These are phyloP conservation scores for Oikopleura dioica DNA, from an alignment of 23 tunicate species.

Conservation along the genomic window DNA sequence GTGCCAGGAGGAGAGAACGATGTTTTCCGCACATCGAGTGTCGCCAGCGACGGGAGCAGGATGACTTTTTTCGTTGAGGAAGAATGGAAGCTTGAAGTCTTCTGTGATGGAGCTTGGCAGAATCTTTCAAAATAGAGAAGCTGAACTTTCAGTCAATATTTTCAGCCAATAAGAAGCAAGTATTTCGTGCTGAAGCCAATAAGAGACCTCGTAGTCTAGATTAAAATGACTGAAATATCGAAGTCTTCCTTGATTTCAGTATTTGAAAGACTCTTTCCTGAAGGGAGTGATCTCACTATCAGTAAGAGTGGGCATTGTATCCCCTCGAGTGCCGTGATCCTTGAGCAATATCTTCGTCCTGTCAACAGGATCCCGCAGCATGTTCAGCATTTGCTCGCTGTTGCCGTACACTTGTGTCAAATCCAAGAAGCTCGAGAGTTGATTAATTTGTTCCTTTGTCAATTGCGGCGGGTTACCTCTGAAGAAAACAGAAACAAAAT, in stretches of 20 bases:
- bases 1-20: not conserved
- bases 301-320: not conserved
- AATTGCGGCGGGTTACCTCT: no score
- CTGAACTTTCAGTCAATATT: no score
- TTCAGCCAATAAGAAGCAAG: no score
- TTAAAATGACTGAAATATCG: no score
- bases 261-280: no score
- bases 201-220: no score
- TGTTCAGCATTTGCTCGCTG: not conserved
- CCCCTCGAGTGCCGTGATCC: not conserved
- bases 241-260: no score
- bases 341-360: not conserved
- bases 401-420: not conserved
- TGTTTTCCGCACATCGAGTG: conserved; percentile 11
- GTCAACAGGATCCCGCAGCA: not conserved
- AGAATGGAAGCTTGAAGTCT: not conserved
- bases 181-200: no score
- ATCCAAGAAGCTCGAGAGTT: not conserved
- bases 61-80: not conserved
- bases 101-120: no score
- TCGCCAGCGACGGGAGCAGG: not conserved
- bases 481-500: not conserved
- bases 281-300: not conserved
- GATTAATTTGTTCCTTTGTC: conserved; percentile 5
- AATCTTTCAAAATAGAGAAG: no score